Evolutionary conservation across 2,888 invertebrate genomes (phyloP).

Genomic region (Monoplex corrugatus): DNA sequence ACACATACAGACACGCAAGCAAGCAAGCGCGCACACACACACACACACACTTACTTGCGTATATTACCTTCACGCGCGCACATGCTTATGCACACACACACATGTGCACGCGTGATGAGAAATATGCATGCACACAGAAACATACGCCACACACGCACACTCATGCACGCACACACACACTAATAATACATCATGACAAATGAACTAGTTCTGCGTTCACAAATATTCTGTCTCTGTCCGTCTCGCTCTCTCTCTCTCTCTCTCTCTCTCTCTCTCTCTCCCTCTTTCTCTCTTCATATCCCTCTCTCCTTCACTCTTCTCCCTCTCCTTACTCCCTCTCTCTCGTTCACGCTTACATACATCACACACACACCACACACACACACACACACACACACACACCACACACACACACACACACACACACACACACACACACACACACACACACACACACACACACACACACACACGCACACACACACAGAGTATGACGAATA

Average conservation of each 20-base stretch:
- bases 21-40: background rate
- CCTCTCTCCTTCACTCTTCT: background rate
- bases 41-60: background rate
- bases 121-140: no score
- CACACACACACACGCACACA: background rate
- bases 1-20: background rate
- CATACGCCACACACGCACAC: conserved; percentile 15
- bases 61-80: background rate
- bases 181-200: no score
- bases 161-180: background rate
- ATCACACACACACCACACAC: no score
- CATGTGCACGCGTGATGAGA: no score
- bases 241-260: background rate
- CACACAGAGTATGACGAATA: background rate
- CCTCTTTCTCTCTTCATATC: background rate
- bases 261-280: background rate
- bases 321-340: no score
- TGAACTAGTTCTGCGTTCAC: no score
- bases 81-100: background rate
- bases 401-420: no score
- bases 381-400: no score
- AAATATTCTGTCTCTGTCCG: background rate
- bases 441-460: conserved; percentile 5
- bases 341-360: no score
- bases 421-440: background rate